These are phyloP conservation scores for Phocides pigmalion DNA, from an alignment of 1,140 invertebrate genomes.

Conservation along the genomic window DNA sequence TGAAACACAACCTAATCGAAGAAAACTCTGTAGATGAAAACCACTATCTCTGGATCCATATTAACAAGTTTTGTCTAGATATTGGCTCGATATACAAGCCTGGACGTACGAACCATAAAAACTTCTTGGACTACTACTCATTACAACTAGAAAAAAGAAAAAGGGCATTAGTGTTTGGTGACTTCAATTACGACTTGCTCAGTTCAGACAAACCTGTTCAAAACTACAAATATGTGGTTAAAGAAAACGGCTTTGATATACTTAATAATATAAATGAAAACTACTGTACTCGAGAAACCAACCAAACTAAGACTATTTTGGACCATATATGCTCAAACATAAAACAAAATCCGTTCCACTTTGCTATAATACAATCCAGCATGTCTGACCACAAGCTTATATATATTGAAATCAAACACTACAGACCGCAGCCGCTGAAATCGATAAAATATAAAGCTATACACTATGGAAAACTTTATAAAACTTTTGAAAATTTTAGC, in stretches of 20 bases:
- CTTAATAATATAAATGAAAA: constrained; percentile 28
- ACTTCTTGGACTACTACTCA: constrained; percentile 12
- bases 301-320: constrained; percentile 22
- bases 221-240: constrained; percentile 5
- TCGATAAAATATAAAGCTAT: not conserved
- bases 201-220: constrained; percentile 5
- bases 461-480: not conserved
- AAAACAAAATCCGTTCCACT: constrained; percentile 16
- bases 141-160: constrained; percentile 8
- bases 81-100: constrained; percentile 17
- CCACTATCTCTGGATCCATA: constrained; percentile 12
- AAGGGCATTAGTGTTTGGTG: constrained; percentile 20
- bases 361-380: constrained; percentile 19
- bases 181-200: constrained; percentile 21
- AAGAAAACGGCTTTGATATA: constrained; percentile 24
- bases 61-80: constrained; percentile 17
- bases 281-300: constrained; percentile 23
- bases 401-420: constrained; percentile 24
- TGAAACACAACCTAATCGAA: constrained; percentile 17
- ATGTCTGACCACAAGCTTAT: constrained; percentile 29
- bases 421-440: not conserved
- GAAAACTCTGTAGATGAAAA: constrained; percentile 9
- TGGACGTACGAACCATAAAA: constrained; percentile 5
- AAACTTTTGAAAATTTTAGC: not conserved
- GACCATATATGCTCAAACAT: constrained; percentile 26